These are phyloP conservation scores for Tichodroma muraria DNA, from an alignment of 2,113 vertebrate species.

Conservation along the genomic window DNA sequence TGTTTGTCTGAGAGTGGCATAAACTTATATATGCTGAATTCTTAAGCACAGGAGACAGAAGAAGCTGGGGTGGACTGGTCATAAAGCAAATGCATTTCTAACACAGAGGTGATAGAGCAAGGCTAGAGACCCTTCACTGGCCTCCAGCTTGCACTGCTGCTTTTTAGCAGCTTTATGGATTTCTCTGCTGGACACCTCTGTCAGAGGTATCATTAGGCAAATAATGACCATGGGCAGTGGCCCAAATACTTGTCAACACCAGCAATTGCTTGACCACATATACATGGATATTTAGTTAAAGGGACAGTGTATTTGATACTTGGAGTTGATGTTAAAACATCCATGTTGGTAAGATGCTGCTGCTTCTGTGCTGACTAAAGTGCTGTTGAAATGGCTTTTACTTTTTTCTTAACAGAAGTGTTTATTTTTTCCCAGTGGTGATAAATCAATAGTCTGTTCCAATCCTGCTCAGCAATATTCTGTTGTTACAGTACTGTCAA, in stretches of 20 bases:
- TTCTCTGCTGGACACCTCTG: neutral
- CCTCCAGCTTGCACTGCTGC: neutral
- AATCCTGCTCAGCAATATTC: neutral
- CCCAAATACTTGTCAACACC: neutral
- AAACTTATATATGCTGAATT: neutral
- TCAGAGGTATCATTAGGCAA: neutral
- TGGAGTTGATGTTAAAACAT: neutral
- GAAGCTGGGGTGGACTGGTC: neutral
- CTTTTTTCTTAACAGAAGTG: neutral
- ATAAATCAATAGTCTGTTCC: neutral
- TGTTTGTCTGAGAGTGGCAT: neutral
- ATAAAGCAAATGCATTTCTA: neutral
- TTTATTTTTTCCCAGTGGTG: neutral
- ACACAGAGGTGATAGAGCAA: neutral
- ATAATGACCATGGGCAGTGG: neutral
- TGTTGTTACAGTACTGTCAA: neutral
- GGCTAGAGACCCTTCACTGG: neutral
- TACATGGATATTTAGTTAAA: neutral
- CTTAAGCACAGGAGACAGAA: neutral
- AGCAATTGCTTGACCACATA: neutral
- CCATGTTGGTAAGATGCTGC: neutral
- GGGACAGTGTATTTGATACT: neutral
- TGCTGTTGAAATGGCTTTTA: neutral
- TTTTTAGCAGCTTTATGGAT: neutral
- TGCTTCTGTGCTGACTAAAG: neutral